phyloP scores from a whole-genome alignment of 2,888 invertebrate species.

The Sesia apiformis region DNA sequence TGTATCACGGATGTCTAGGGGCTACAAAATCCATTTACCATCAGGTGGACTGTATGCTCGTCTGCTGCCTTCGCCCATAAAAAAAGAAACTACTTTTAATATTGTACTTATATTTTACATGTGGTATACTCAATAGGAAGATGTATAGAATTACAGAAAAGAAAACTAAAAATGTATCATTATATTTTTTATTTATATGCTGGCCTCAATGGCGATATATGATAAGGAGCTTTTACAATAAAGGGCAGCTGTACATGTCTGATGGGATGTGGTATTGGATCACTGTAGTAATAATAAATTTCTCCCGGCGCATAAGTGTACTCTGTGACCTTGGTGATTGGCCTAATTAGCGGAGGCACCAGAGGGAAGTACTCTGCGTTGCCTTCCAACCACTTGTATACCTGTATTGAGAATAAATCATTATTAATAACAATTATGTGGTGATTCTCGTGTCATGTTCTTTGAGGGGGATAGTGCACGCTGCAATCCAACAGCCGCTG shows the following conservation, averaged over 20 bases:
- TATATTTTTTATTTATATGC: neutral
- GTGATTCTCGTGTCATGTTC: too few relatives aligned
- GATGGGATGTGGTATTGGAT: neutral
- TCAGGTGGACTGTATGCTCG: too few relatives aligned
- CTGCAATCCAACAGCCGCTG: too few relatives aligned
- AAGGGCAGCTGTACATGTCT: slow-evolving; percentile 1
- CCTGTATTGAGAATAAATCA: slow-evolving; percentile 10
- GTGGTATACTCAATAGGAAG: too few relatives aligned
- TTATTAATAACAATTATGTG: neutral
- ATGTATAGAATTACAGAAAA: too few relatives aligned
- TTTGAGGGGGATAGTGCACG: too few relatives aligned
- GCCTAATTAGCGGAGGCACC: neutral
- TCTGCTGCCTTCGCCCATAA: too few relatives aligned
- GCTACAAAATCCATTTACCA: too few relatives aligned
- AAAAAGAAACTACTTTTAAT: too few relatives aligned
- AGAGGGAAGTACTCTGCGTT: slow-evolving; percentile 19
- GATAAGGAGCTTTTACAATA: slow-evolving; percentile 8
- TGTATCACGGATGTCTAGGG: too few relatives aligned
- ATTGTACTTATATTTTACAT: too few relatives aligned
- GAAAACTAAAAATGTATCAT: too few relatives aligned
- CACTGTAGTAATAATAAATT: slow-evolving; percentile 3
- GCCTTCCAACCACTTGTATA: slow-evolving; percentile 19
- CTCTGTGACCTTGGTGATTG: neutral
- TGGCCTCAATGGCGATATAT: slow-evolving; percentile 10
- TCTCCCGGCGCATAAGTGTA: slow-evolving; percentile 6